These are phyloP conservation scores for Lordiphosa fenestrarum DNA, from an alignment of 2,888 invertebrate species.

Conservation along the genomic window DNA sequence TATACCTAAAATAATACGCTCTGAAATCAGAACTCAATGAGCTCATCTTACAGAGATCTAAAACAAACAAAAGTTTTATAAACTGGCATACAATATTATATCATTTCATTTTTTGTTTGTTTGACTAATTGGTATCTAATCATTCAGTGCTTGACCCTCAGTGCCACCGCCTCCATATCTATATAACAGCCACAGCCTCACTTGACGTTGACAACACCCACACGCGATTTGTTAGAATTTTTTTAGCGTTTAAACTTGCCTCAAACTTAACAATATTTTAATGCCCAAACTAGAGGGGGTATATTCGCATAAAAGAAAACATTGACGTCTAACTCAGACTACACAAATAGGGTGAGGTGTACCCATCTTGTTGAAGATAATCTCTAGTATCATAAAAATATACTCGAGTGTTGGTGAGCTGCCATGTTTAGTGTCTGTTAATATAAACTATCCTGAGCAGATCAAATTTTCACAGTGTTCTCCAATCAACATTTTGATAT, in stretches of 20 bases:
- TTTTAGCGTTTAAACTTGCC: slow-evolving; percentile 17
- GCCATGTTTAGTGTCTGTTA: too few species aligned
- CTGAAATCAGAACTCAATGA: slow-evolving; percentile 13
- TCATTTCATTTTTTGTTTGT: slow-evolving; percentile 22
- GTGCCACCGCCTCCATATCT: slow-evolving; percentile 40
- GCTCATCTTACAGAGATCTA: slow-evolving; percentile 24
- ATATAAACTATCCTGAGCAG: too few species aligned
- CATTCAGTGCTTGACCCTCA: slow-evolving; percentile 52
- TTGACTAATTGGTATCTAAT: slow-evolving; percentile 49
- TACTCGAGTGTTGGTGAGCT: too few species aligned
- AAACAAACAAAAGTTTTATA: slow-evolving; percentile 11
- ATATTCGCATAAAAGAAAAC: too few species aligned
- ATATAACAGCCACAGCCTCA: slow-evolving; percentile 18
- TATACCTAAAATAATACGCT: too few species aligned
- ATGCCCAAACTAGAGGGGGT: too few species aligned
- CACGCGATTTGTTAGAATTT: slow-evolving; percentile 36
- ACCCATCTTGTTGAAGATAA: too few species aligned
- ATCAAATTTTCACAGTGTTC: too few species aligned
- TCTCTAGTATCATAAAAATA: too few species aligned
- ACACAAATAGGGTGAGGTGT: too few species aligned
- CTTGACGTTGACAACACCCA: slow-evolving; percentile 51
- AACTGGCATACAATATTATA: slow-evolving; percentile 7
- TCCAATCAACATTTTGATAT: too few species aligned
- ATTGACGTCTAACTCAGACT: too few species aligned
- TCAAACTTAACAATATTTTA: slow-evolving; percentile 13